A percentile compares a stretch with the other conserved stretches of the same genome.
Evolutionary conservation across 2,113 vertebrate species (phyloP).

Genomic region (Anguilla japonica): DNA sequence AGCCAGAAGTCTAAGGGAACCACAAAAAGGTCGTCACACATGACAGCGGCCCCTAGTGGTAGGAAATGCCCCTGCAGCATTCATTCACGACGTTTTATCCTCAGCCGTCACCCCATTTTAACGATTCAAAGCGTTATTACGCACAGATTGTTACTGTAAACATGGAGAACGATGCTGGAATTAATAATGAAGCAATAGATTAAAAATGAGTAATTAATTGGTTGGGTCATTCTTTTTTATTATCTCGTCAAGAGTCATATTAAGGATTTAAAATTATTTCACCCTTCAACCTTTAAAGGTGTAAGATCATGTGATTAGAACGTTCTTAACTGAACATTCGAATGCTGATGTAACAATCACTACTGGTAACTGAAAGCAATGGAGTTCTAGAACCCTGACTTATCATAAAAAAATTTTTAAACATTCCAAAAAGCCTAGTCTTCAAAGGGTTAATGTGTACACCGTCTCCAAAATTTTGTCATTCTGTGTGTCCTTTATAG

Average conservation of each 20-base stretch:
- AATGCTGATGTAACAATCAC: too few relatives aligned
- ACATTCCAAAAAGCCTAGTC: too few relatives aligned
- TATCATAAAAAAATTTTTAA: too few relatives aligned
- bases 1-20: not conserved
- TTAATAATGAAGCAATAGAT: not conserved
- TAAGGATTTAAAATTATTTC: not conserved
- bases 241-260: not conserved
- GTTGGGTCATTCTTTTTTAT: not conserved
- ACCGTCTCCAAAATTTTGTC: too few relatives aligned
- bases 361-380: too few relatives aligned
- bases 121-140: not conserved
- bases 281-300: too few relatives aligned
- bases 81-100: not conserved
- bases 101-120: not conserved
- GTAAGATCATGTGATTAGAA: too few relatives aligned
- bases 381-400: too few relatives aligned
- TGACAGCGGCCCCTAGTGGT: conserved; percentile 38
- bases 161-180: not conserved
- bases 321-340: too few relatives aligned
- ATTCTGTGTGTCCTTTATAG: too few relatives aligned
- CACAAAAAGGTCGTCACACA: not conserved
- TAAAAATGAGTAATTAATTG: not conserved
- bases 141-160: too few relatives aligned
- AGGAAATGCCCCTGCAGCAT: not conserved
- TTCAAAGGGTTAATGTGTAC: too few relatives aligned